Percentiles rank a stretch among this genome's conserved stretches.
These are phyloP conservation scores for Pilophorus perplexus DNA, from an alignment of 2,888 invertebrate genomes.

Conservation along the genomic window DNA sequence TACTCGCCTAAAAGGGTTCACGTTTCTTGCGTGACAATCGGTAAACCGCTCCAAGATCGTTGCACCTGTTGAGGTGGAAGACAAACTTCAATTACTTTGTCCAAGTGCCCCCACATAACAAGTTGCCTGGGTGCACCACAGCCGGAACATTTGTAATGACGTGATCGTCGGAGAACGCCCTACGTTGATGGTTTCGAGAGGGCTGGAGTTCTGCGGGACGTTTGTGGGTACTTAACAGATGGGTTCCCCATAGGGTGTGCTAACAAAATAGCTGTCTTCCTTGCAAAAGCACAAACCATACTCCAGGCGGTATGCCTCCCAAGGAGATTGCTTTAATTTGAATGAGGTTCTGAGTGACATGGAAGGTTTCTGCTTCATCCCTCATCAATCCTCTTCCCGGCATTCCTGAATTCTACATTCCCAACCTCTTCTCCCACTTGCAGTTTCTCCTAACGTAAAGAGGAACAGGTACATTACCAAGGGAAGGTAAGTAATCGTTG, in stretches of 20 bases:
- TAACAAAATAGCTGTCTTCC: background rate
- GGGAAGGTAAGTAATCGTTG: too few species aligned
- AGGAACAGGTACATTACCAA: too few species aligned
- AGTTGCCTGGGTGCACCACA: too few species aligned
- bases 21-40: too few species aligned
- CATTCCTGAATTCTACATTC: background rate
- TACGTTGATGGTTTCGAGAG: too few species aligned
- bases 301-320: background rate
- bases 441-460: too few species aligned
- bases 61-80: conserved; percentile 6
- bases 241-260: conserved; percentile 4
- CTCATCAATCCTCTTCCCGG: conserved; percentile 18
- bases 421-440: background rate
- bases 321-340: conserved; percentile 30
- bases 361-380: conserved; percentile 12
- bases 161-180: too few species aligned
- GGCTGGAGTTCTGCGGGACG: background rate
- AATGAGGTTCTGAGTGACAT: conserved; percentile 29
- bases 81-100: background rate
- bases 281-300: background rate
- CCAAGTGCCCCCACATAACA: background rate
- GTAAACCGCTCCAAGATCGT: background rate
- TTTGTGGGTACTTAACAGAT: conserved; percentile 17
- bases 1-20: too few species aligned
- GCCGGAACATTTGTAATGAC: too few species aligned